Evolutionary conservation across 2,888 invertebrate genomes (phyloP).

Genomic region (Trachelus stipa): DNA sequence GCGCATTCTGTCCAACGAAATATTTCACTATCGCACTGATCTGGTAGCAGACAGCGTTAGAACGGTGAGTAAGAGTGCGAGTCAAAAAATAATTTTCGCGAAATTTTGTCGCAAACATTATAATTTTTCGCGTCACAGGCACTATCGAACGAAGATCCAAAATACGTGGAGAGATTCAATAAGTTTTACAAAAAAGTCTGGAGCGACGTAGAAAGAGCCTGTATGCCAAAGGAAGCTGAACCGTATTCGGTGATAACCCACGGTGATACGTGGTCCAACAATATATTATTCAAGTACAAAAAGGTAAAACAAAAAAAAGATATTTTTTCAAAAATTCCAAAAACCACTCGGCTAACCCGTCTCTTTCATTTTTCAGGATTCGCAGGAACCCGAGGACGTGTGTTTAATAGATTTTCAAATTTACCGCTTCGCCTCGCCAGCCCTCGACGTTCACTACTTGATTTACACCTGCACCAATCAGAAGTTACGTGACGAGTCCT

Average conservation of each 20-base stretch:
- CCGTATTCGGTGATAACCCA: slow-evolving; percentile 40
- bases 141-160: neutral
- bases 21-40: neutral
- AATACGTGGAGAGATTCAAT: slow-evolving; percentile 29
- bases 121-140: neutral
- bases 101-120: too few species aligned
- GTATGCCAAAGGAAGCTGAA: slow-evolving; percentile 27
- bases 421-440: slow-evolving; percentile 41
- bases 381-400: slow-evolving; percentile 28
- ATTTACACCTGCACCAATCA: slow-evolving; percentile 52
- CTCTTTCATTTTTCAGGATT: slow-evolving; percentile 24
- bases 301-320: slow-evolving; percentile 22
- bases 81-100: too few species aligned
- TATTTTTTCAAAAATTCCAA: too few species aligned
- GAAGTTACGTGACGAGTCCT: slow-evolving; percentile 43
- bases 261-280: slow-evolving; percentile 43
- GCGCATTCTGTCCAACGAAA: neutral
- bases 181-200: slow-evolving; percentile 23
- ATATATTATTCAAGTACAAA: slow-evolving; percentile 41
- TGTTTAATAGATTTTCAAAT: slow-evolving; percentile 42
- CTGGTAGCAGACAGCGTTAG: neutral
- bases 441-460: slow-evolving; percentile 55
- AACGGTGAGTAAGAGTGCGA: neutral
- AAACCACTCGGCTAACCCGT: too few species aligned
- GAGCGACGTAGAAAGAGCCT: neutral